These are phyloP conservation scores for Craniophora ligustri DNA, from an alignment of 2,888 invertebrate genomes.

Conservation along the genomic window DNA sequence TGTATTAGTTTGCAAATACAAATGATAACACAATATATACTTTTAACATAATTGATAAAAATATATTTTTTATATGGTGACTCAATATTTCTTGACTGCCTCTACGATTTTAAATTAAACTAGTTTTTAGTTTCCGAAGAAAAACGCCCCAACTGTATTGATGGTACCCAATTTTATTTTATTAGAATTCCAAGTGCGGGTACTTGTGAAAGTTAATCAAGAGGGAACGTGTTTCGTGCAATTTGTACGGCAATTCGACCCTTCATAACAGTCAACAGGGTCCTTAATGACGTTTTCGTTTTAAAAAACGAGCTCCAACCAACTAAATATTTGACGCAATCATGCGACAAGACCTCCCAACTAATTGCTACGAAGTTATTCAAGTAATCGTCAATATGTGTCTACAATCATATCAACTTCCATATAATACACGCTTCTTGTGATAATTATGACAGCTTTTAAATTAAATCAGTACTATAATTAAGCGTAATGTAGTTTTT, in stretches of 20 bases:
- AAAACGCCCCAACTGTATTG: conserved; percentile 56
- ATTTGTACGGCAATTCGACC: conserved; percentile 81
- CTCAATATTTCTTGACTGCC: too few relatives aligned
- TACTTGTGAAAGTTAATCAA: conserved; percentile 78
- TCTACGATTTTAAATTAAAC: too few relatives aligned
- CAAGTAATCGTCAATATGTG: conserved; percentile 12
- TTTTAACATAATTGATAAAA: too few relatives aligned
- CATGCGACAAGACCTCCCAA: conserved; percentile 26
- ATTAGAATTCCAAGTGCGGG: conserved; percentile 69
- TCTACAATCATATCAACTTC: not conserved
- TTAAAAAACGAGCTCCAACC: conserved; percentile 62
- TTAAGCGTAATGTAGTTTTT: too few relatives aligned
- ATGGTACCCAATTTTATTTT: conserved; percentile 74
- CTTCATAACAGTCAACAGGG: conserved; percentile 76
- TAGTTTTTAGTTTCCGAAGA: conserved; percentile 32
- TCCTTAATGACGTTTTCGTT: conserved; percentile 69
- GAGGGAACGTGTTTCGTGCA: conserved; percentile 74
- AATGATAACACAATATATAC: too few relatives aligned
- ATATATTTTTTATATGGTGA: too few relatives aligned
- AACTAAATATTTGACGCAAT: conserved; percentile 48
- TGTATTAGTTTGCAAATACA: too few relatives aligned
- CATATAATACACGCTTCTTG: too few relatives aligned
- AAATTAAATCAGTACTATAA: too few relatives aligned
- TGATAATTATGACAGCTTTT: too few relatives aligned
- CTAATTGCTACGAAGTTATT: conserved; percentile 37